phyloP scores from a whole-genome alignment of 2,888 invertebrate species.

The Callinectes sapidus region DNA sequence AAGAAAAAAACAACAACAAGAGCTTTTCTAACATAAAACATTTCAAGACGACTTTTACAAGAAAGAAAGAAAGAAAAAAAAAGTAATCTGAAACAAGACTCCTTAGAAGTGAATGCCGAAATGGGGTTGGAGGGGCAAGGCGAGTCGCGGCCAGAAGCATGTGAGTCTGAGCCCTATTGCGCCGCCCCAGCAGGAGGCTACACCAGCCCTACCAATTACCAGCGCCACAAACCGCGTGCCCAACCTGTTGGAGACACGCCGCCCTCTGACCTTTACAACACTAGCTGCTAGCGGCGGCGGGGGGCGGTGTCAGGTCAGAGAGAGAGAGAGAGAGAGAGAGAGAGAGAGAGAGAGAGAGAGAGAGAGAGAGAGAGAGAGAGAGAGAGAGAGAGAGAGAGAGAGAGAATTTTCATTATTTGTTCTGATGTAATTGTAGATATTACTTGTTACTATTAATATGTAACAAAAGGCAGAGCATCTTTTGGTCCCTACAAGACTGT shows the following conservation, averaged over 20 bases:
- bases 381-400: conserved; percentile 48
- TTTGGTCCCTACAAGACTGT: no score
- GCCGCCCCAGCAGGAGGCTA: background rate
- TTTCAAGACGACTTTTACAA: no score
- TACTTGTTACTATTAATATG: no score
- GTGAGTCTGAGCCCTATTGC: background rate
- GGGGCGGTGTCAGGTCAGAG: background rate
- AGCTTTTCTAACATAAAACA: no score
- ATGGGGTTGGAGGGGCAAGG: no score
- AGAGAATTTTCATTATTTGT: background rate
- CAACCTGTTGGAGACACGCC: background rate
- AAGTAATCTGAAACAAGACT: no score
- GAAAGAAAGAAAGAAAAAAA: no score
- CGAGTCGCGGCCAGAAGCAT: background rate
- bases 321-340: conserved; percentile 22
- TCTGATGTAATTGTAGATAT: no score
- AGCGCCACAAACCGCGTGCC: background rate
- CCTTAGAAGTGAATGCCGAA: no score
- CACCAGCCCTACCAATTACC: background rate
- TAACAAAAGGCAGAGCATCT: background rate
- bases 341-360: conserved; percentile 34
- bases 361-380: conserved; percentile 51
- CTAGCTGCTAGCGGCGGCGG: background rate
- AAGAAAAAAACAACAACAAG: background rate
- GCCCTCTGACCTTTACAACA: conserved; percentile 14